Conservation (phyloP, 2,888 invertebrate species). For the Yponomeuta plumbellus region DNA sequence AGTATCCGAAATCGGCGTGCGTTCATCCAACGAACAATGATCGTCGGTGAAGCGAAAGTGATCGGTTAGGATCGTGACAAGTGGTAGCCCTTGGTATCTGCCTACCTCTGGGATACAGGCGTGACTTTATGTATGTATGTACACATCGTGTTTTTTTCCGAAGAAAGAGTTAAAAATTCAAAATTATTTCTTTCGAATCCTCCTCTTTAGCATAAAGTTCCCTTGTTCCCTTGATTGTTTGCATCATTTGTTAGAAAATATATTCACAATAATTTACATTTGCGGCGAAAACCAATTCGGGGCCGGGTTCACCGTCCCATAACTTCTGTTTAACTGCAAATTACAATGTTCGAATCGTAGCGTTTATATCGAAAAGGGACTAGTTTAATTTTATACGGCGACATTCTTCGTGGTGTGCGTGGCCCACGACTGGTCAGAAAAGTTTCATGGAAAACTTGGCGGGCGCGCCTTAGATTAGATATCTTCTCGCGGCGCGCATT, state of each 20-base stretch:
- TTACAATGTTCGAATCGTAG: constrained; percentile 20
- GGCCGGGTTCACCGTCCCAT: constrained; percentile 17
- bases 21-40: no score
- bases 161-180: no score
- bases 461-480: constrained; percentile 41
- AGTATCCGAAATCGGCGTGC: no score
- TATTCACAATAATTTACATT: constrained; percentile 19
- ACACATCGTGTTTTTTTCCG: no score
- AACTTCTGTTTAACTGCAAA: constrained; percentile 22
- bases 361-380: constrained; percentile 20
- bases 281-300: constrained; percentile 16
- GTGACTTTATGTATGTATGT: no score
- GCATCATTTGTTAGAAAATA: constrained; percentile 18
- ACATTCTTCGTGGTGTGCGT: constrained; percentile 35
- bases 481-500: constrained; percentile 38
- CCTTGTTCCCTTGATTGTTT: constrained; percentile 12
- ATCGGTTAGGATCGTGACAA: no score
- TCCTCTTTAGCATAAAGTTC: not conserved
- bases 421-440: constrained; percentile 45
- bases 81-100: no score
- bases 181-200: not conserved
- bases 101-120: no score
- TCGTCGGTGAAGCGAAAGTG: no score
- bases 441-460: constrained; percentile 46
- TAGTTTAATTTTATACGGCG: constrained; percentile 33